Base-by-base conservation (phyloP, 1,140 invertebrate genomes). In the Odontomachus brunneus region DNA sequence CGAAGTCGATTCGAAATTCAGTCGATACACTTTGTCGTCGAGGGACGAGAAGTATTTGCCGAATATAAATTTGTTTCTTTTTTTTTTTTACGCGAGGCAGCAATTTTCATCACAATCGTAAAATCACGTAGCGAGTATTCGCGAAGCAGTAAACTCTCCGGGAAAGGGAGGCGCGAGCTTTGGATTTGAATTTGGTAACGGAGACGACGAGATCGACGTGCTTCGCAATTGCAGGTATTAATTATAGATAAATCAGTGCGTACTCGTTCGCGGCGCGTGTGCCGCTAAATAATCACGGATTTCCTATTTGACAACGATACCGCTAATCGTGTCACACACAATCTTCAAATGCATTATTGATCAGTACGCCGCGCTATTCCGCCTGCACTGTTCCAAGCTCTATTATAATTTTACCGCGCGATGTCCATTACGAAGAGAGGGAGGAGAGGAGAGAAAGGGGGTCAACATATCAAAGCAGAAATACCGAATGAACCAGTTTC, bases 261-360 rank as follows among this genome's bases (percentile, higher is more conserved):
- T 22, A 19, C 14, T 57, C 29, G 26, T 17, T 53, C 38, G 38
- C 38, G 55, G 48, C 29, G 62, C n/a, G n/a, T n/a, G n/a, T 60
- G 22, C 57, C 51, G 33, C 69, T 48, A 38, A 76, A 76, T 66
- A 76, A 80, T 80, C 71, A 71, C 14, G 44, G 59, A 57, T 80
- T 80, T 80, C 65, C 51, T 29, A 53, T 71, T 71, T 80, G 63
- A 78, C 51, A 69, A 38, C 38, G 53, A 57, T 57, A 57, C 44
- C 44, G 75, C 33, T 80, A 80, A 80, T 80, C 75, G 51, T n/a
- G 67, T 71, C 51, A 57, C 14, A 33, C 0, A 38, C 51, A 57
- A 29, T 33, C n/a, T 80, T 71, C 22, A 59, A 80, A 71, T 71
- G 24, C 24, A 71, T 69, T 71, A 80, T 59, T 80, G 69, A 80